phyloP scores from a whole-genome alignment of 2,797 vertebrate species.

The Chaetophractus vellerosus region DNA sequence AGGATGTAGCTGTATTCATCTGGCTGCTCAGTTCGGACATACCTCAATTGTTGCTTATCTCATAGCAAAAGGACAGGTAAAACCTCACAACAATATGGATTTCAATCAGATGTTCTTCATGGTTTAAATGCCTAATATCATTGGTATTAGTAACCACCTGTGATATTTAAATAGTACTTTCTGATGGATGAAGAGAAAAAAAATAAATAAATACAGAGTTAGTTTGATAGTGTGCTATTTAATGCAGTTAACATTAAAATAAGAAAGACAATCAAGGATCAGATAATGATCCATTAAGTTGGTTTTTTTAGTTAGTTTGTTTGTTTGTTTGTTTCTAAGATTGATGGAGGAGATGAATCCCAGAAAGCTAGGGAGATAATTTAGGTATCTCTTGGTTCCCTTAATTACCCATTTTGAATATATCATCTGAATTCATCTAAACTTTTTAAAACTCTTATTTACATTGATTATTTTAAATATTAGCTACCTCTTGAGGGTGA shows the following conservation, averaged over 20 bases:
- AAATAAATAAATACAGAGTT: conserved; percentile 40
- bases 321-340: not conserved
- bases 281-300: conserved; percentile 53
- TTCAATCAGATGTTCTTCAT: conserved; percentile 36
- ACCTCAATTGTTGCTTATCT: conserved; percentile 99
- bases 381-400: not conserved
- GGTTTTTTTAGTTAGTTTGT: conserved; percentile 14
- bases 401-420: conserved; percentile 43
- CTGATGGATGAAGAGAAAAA: conserved; percentile 30
- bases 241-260: conserved; percentile 41
- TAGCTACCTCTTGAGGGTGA: conserved; percentile 8
- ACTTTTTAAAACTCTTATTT: not conserved
- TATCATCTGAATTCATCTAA: conserved; percentile 57
- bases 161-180: conserved; percentile 66
- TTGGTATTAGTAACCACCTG: conserved; percentile 41
- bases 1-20: conserved; percentile 98
- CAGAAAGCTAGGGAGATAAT: conserved; percentile 54
- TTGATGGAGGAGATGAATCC: conserved; percentile 35
- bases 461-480: conserved; percentile 13
- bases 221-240: conserved; percentile 52
- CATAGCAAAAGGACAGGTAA: conserved; percentile 99
- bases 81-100: conserved; percentile 2
- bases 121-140: conserved; percentile 40
- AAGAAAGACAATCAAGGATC: not conserved
- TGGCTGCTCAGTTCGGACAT: conserved; percentile 99